Evolutionary conservation across 1,140 invertebrate genomes (phyloP), one percentile per base, ranked within the genome.

Genomic region (Drepana arcuata): DNA sequence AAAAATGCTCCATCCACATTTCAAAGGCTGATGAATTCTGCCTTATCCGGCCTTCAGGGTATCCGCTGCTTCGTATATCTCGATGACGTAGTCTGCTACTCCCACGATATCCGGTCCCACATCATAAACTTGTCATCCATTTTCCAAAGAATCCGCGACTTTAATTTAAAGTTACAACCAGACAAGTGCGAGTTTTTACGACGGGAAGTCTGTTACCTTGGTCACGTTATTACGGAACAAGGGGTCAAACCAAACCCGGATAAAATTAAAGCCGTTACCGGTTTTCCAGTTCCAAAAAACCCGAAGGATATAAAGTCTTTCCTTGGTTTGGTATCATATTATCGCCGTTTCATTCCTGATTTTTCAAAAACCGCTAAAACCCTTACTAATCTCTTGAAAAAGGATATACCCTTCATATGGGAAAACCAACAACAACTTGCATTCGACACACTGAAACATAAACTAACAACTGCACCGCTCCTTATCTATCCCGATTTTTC

Each of bases 141-240:
- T 2, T 82, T 85, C 28, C 21, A 62, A 5, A 44, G 50, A 40
- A 32, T 86, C 7, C 48, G 56, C 28, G 16, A 65, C 38, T 27
- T 61, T 40, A 72, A 72, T 30, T 46, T 86, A 16, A 82, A 84
- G 54, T 16, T 84, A 13, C 66, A 86, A 53, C 72, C 70, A 0
- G 58, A 66, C 9, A 85, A 86, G 57, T 85, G 80, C 36, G 56
- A 78, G 38, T 86, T 86, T 57, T 38, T 81, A 7, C 58, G 58
- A 47, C 50, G 61, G 18, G 66, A 82, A 67, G 56, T 83, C 9
- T 31, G 52, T 9, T 83, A 84, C 50, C 48, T 86, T 25, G 84
- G 84, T 3, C 78, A 84, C n/a, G 10, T 26, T 2, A 26, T 26
- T 2, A 26, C 4, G 6, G 24, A 26, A 6, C 6, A 26, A 23